Evolutionary conservation across 2,888 invertebrate genomes (phyloP), one percentile per base, ranked within the genome.

Genomic region (Rhagophthalmus giganteus): DNA sequence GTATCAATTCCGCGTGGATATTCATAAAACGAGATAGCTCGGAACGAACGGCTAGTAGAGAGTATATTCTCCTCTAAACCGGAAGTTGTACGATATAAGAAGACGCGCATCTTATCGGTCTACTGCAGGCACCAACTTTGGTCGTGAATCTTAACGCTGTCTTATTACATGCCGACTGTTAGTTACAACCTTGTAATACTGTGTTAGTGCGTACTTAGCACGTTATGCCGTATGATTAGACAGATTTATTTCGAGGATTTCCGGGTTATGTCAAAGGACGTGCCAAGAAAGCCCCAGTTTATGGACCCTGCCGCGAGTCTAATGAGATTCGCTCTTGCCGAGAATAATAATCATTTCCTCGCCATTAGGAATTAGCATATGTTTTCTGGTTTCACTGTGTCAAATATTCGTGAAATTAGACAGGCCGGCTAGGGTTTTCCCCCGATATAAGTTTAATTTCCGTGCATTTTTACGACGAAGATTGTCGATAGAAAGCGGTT

Each of bases 211-310:
- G 69, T 72, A 71, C 66, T 73, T 70, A 68, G 69, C 70, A 72
- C 71, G 69, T 72, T 71, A 72, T 69, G 68, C 66, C 67, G 66
- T 69, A 70, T 71, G 72, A 73, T 72, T 73, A 71, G 72, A 72
- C 69, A 70, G 70, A 71, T 72, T 71, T 72, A 72, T 72, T 71
- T 67, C 61, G 58, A 62, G 69, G 69, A 72, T 71, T 72, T 71
- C 67, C 68, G 67, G 66, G 64, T 67, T 65, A 67, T 67, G 69
- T 71, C 71, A 69, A 68, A 69, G 66, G 67, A 67, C 68, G 64
- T 65, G 62, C 58, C 57, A 56, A 58, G 60, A 53, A 60, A 61
- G 61, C 58, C 51, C 47, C 60, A 62, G 63, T 66, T 66, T 66
- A 67, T 64, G 63, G 60, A 60, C 59, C 59, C 57, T 63, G 58